Evolutionary conservation across 2,113 vertebrate species (phyloP).

Genomic region (Drymodes brunneopygia): DNA sequence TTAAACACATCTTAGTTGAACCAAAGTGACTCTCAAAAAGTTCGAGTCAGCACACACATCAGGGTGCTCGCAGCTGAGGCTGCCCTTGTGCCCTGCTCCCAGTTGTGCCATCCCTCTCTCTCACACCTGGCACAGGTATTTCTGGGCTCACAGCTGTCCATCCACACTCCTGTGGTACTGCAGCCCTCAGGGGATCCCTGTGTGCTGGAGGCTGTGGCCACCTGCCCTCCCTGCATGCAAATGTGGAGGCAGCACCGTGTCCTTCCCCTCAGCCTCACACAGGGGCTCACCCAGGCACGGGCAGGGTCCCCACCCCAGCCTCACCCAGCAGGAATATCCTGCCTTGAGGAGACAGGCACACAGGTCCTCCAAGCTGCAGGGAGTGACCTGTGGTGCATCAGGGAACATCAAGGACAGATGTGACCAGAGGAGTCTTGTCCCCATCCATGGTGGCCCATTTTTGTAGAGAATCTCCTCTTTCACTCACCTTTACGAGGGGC

Average conservation of each 20-base stretch:
- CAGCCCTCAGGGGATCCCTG: rapidly evolving
- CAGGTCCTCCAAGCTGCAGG: background rate
- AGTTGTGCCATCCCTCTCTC: background rate
- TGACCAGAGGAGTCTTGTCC: background rate
- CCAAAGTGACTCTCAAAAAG: background rate
- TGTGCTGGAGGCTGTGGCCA: background rate
- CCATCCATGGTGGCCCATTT: background rate
- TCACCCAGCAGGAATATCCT: background rate
- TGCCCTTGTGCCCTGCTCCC: background rate
- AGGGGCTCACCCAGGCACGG: background rate
- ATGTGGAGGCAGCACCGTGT: rapidly evolving
- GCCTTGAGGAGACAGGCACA: background rate
- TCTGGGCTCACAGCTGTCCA: background rate
- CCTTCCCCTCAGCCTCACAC: rapidly evolving
- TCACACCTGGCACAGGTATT: background rate
- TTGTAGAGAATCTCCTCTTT: background rate
- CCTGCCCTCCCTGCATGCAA: rapidly evolving
- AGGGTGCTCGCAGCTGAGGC: background rate
- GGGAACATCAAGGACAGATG: background rate
- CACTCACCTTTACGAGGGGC: background rate
- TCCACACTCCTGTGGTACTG: background rate
- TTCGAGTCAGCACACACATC: rapidly evolving
- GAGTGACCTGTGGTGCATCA: background rate
- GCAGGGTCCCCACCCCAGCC: background rate
- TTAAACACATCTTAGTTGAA: background rate